Base-by-base conservation (phyloP, 2,797 vertebrate species). In the Jordanella pulchra region DNA sequence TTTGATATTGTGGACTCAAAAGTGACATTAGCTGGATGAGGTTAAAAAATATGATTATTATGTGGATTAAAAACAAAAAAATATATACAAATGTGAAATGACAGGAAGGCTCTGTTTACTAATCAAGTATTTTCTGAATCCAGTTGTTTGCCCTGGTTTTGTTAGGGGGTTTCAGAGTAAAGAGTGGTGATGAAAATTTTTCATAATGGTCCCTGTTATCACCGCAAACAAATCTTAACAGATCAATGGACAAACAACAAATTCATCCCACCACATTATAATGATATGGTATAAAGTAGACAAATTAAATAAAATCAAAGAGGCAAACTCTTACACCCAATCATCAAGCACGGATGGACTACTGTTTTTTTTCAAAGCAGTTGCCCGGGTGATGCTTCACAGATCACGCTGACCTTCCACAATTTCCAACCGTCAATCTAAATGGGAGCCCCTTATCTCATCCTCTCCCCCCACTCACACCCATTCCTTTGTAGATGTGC, bases 351-450 rank as follows among this genome's bases (percentile, higher is more conserved):
- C 79, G 82, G 77, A 84, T 91, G 87, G 88, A 86, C 87, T 78
- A 61, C 80, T n/a, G 50, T 66, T 66, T 65, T 67, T 73, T 84
- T 84, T 76, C 84, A 90, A 73, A 84, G 87, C 87, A 83, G 89
- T 93, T 91, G 90, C 89, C 84, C 56, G 71, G 77, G 90, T 88
- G 92, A 93, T 42, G 93, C 91, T 93, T 93, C 88, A 89, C 82
- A 80, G 87, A 86, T 89, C 82, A 39, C 86, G 18, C 88, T 93
- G 93, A 94, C 93, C 94, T 92, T 92, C 90, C 86, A 87, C 91
- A 89, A 92, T 91, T 92, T 93, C 87, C 86, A 93, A 88, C 88
- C 89, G 92, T 95, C 94, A 94, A 94, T 94, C 93, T 87, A 89
- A 92, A 92, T 81, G 85, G 86, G 86, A 90, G 89, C 77, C 91